Conservation (phyloP, 2,113 vertebrate species). For the Limanda limanda region DNA sequence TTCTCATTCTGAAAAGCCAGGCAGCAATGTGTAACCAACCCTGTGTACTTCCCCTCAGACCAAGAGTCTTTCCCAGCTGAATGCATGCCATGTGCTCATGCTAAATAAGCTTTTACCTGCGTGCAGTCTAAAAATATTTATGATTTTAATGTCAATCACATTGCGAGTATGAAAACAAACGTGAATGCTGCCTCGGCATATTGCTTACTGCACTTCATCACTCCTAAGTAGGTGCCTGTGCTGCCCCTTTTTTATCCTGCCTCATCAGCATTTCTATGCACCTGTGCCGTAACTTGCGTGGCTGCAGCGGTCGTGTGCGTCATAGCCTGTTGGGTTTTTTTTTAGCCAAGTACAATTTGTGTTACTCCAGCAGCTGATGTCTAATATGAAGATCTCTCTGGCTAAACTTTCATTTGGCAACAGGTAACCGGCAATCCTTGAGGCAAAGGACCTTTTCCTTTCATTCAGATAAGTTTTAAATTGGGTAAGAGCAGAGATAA, state of each 20-base stretch:
- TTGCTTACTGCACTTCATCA: not conserved
- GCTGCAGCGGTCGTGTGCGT: slow-evolving; percentile 50
- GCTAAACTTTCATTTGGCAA: slow-evolving; percentile 22
- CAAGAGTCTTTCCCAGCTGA: not conserved
- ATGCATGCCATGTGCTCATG: not conserved
- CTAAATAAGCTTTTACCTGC: too few relatives aligned
- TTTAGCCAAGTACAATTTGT: slow-evolving; percentile 48
- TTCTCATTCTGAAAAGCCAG: too few relatives aligned
- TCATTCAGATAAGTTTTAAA: not conserved
- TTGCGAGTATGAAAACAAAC: not conserved
- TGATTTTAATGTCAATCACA: not conserved
- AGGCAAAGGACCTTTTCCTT: slow-evolving; percentile 11
- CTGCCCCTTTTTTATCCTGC: slow-evolving; percentile 24
- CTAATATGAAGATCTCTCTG: slow-evolving; percentile 20
- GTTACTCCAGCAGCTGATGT: slow-evolving; percentile 47
- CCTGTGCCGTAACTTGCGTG: slow-evolving; percentile 30
- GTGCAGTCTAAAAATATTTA: too few relatives aligned
- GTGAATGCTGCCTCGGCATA: not conserved
- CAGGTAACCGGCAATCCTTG: slow-evolving; percentile 13
- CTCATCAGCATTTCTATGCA: slow-evolving; percentile 40
- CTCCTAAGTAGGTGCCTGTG: not conserved
- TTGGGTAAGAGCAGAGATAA: not conserved
- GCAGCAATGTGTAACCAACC: too few relatives aligned
- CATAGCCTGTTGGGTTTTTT: slow-evolving; percentile 32
- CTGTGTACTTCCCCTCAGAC: not conserved